Conservation (phyloP, 2,797 vertebrate species). For the Sebastes itinus region DNA sequence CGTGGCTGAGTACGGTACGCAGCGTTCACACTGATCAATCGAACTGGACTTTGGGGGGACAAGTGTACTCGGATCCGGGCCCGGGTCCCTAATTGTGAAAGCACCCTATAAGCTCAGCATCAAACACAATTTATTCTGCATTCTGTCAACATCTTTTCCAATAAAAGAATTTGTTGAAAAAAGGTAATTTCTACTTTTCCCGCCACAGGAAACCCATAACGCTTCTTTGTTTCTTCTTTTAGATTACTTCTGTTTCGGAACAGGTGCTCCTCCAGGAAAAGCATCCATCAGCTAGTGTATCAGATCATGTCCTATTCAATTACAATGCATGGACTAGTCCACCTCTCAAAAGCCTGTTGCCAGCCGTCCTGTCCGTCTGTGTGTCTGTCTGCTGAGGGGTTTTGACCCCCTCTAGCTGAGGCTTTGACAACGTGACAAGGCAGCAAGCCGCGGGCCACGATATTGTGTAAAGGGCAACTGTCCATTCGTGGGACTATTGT, state of each 20-base stretch:
- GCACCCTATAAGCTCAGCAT: background rate
- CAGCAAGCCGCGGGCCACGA: slow-evolving; percentile 45
- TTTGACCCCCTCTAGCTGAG: slow-evolving; percentile 62
- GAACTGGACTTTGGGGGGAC: no score
- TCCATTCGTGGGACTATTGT: slow-evolving; percentile 76
- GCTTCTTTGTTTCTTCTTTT: background rate
- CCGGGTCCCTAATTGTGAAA: no score
- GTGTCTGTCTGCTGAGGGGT: slow-evolving; percentile 40
- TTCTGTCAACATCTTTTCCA: background rate
- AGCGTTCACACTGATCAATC: no score
- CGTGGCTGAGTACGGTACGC: no score
- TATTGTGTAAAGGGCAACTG: slow-evolving; percentile 64
- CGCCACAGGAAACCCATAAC: background rate
- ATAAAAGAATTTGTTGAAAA: background rate
- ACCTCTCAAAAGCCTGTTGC: slow-evolving; percentile 1
- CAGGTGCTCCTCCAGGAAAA: background rate
- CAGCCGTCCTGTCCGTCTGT: slow-evolving; percentile 35
- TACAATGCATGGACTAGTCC: background rate
- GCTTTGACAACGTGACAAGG: slow-evolving; percentile 67
- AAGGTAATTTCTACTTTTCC: background rate
- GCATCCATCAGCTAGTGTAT: background rate
- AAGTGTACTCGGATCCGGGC: no score
- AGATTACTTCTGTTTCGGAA: background rate
- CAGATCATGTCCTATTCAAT: slow-evolving; percentile 17
- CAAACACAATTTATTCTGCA: background rate